Evolutionary conservation across 2,888 invertebrate species (phyloP).

Genomic region (Hypselothyrea guttata): DNA sequence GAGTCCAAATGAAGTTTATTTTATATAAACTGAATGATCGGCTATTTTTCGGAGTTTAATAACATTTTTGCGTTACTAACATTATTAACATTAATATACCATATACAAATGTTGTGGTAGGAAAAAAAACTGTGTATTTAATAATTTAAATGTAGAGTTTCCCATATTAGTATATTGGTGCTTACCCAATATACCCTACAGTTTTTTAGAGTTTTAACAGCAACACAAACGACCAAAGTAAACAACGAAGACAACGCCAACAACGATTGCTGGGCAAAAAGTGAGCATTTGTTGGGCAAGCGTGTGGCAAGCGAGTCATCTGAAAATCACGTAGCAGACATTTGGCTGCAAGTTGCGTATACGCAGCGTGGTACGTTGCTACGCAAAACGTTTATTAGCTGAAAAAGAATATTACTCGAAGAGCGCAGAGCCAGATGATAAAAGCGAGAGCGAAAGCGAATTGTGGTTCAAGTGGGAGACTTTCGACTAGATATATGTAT

Average conservation of each 20-base stretch:
- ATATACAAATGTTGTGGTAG: too few relatives aligned
- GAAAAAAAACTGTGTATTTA: too few relatives aligned
- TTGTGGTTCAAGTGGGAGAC: not conserved
- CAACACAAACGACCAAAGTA: slow-evolving; percentile 18
- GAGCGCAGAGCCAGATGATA: not conserved
- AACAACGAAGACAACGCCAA: slow-evolving; percentile 32
- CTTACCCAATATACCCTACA: slow-evolving; percentile 11
- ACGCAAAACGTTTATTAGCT: slow-evolving; percentile 56
- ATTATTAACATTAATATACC: too few relatives aligned
- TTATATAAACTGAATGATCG: too few relatives aligned
- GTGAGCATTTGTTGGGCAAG: slow-evolving; percentile 46
- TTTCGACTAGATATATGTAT: not conserved
- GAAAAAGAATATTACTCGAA: not conserved
- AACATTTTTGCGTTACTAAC: too few relatives aligned
- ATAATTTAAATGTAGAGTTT: not conserved
- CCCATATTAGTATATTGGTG: not conserved
- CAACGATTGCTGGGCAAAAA: slow-evolving; percentile 28
- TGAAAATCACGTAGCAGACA: slow-evolving; percentile 70
- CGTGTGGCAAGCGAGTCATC: slow-evolving; percentile 49
- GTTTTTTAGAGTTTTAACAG: slow-evolving; percentile 20
- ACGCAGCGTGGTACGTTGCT: slow-evolving; percentile 46
- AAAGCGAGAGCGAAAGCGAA: not conserved
- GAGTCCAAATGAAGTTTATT: too few relatives aligned
- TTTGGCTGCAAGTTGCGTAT: slow-evolving; percentile 66
- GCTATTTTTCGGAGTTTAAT: too few relatives aligned